Base-by-base conservation (phyloP, 2,113 vertebrate species). In the Tragelaphus strepsiceros region DNA sequence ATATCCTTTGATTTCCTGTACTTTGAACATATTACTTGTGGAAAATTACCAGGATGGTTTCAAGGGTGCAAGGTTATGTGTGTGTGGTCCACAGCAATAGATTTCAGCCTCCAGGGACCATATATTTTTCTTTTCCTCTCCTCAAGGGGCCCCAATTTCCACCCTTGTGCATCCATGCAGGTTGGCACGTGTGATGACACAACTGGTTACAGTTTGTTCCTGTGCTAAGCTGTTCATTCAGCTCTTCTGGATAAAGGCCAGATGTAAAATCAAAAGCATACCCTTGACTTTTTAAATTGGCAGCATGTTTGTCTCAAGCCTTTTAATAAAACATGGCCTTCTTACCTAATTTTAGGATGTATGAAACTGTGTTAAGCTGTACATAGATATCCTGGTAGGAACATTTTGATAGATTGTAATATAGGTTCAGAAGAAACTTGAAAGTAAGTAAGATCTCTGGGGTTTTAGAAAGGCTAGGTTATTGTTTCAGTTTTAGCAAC, bases 401-500 rank as follows among this genome's bases (percentile, higher is more conserved):
- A 97, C 90, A 77, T 98, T 98, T 96, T 67, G 94, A 51, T 81
- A 92, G 97, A 91, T 96, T 0, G 78, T 62, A 83, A 64, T 78
- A 61, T 16, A 93, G 94, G 92, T 90, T 97, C 61, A 95, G 92
- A 96, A 98, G 97, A 98, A 97, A 97, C 95, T 88, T 92, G 90
- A 91, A 97, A 98, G 96, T 85, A 91, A 94, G 94, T 85, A 91
- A 96, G 94, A 98, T 98, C 98, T 97, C 93, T 71, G 67, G 97
- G 86, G 95, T 96, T 90, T 95, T 96, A 96, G 49, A 86, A 92
- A 94, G 96, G 94, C 98, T 96, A 97, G 77, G 32, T 97, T 96
- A 95, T 98, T 97, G 67, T 35, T 71, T 98, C 86, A 78, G 83
- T 92, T 92, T 67, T 77, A 92, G 95, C 71, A 95, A 96, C 93